Base-by-base conservation (phyloP, 2,888 invertebrate genomes). In the Nephrocerus scutellatus region DNA sequence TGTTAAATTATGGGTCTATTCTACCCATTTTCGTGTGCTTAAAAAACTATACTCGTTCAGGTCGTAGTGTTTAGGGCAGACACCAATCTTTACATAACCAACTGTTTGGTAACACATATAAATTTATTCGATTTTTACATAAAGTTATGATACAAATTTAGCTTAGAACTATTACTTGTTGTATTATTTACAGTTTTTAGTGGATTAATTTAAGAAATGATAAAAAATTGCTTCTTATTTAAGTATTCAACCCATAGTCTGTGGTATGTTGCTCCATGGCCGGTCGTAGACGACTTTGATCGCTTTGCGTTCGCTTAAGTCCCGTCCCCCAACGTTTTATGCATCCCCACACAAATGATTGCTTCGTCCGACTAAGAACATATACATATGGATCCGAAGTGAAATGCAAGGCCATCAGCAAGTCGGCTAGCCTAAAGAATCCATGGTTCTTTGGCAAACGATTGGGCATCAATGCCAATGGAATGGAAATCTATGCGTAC, bases 321-420 rank as follows among this genome's bases (percentile, higher is more conserved):
- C 63, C 63, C 15, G 57, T 56, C 24, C 62, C 57, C 60, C 64
- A 66, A 23, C 62, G 56, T 41, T 63, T 62, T 13, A 63, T 50
- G 47, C 62, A 67, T 24, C 59, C 53, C 36, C 64, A 36, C 34
- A 69, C 46, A 34, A 59, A 62, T 38, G 64, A 62, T 36, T 66
- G 59, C 47, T 72, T 71, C 40, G 72, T 72, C 41, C 83, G 74
- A 63, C 83, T 76, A 19, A 87, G 71, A 32, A 88, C 87, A 66
- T 88, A 89, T 37, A 88, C 77, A 53, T 84, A 82, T 3, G 89
- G 89, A 67, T 89, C 84, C 46, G 87, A 73, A 20, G 84, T 80
- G 66, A 88, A 89, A 69, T 90, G 88, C 35, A 86, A 64, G 34
- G 84, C 78, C 71, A 88, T 79, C 40, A 87, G 71, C 39, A 84